Evolutionary conservation across 1,140 invertebrate species (phyloP).

Genomic region (Dendrolimus kikuchii): DNA sequence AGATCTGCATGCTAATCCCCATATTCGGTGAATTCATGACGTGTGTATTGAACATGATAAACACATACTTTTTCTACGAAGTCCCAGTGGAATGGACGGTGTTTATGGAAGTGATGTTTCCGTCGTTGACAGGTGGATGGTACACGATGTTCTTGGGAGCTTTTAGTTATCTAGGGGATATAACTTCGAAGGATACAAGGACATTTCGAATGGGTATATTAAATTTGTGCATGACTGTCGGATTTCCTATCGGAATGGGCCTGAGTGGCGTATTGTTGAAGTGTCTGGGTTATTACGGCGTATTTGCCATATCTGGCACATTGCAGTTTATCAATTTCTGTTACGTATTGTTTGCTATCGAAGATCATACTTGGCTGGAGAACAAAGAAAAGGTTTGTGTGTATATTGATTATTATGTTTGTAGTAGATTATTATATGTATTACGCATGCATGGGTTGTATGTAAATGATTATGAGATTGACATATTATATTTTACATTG

Average conservation of each 20-base stretch:
- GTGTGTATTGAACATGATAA: slow-evolving; percentile 81
- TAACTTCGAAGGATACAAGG: slow-evolving; percentile 84
- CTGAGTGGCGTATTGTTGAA: slow-evolving; percentile 59
- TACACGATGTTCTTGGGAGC: slow-evolving; percentile 90
- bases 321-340: slow-evolving; percentile 56
- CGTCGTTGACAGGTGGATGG: slow-evolving; percentile 86
- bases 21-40: slow-evolving; percentile 87
- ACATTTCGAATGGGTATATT: slow-evolving; percentile 87
- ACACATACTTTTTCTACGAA: slow-evolving; percentile 83
- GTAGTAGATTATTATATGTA: not conserved
- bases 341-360: slow-evolving; percentile 53
- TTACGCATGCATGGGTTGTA: too few relatives aligned
- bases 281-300: slow-evolving; percentile 58
- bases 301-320: slow-evolving; percentile 51
- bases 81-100: slow-evolving; percentile 85
- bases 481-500: too few relatives aligned
- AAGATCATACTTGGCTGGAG: slow-evolving; percentile 57
- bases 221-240: slow-evolving; percentile 82
- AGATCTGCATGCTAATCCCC: slow-evolving; percentile 87
- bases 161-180: slow-evolving; percentile 90
- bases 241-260: slow-evolving; percentile 64
- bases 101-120: slow-evolving; percentile 78
- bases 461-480: too few relatives aligned
- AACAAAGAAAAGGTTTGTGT: slow-evolving; percentile 52
- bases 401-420: slow-evolving; percentile 14